Evolutionary conservation across 2,113 vertebrate genomes (phyloP), one percentile per base, ranked within the genome.

Genomic region (Malaclemys terrapin): DNA sequence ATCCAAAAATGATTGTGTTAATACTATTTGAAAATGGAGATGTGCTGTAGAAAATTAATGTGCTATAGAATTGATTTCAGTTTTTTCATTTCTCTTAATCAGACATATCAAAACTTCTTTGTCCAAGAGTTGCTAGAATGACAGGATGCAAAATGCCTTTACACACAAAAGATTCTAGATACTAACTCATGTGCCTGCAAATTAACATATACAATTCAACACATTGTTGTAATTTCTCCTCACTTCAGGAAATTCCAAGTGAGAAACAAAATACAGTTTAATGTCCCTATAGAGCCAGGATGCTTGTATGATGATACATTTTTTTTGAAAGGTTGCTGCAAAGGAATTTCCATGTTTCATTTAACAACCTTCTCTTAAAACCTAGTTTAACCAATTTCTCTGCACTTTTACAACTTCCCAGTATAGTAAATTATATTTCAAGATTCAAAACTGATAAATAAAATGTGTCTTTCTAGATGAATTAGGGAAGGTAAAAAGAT

Each of bases 321-420:
- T 82, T 82, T 82, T 91, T 78, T 92, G 85, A 45, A 87, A 75
- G 80, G 82, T 91, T 82, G 25, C 50, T 82, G 84, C 80, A 82
- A 59, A 45, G 69, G 69, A 83, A 83, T 38, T 78, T 91, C 47
- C n/a, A 25, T 78, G 54, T 92, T 92, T 87, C 90, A 92, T 65
- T 79, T 92, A 92, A 69, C 80, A 83, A 47, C 85, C 62, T 54
- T 62, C 47, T 92, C 85, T 87, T 69, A 65, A 92, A 92, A 92
- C n/a, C 85, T 88, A 83, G 87, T 92, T 83, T 92, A 80, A 83
- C 80, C 76, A 85, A 88, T 92, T 92, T 92, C 90, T 83, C 82
- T 92, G 78, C 78, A 85, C 78, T 86, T 69, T 57, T 65, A 42
- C 38, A 87, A 45, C 90, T 92, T 87, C 69, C 65, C 29, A 78